Conservation (phyloP, 2,797 vertebrate genomes). For the Peromyscus eremicus region DNA sequence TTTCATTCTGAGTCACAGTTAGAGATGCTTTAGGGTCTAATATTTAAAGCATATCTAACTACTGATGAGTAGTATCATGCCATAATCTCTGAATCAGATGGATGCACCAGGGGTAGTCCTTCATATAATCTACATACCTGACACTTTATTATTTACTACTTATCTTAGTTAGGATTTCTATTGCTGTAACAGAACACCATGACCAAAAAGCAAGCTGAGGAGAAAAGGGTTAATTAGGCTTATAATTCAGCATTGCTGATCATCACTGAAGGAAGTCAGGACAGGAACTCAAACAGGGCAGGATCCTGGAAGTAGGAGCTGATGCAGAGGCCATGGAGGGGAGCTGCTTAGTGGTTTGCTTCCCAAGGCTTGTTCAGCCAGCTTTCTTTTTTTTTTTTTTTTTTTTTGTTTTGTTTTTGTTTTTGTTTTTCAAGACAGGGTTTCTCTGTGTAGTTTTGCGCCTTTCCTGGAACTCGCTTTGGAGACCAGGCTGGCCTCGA, state of each 20-base stretch:
- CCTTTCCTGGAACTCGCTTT: too few species aligned
- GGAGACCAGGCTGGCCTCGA: too few species aligned
- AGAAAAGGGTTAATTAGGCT: not conserved
- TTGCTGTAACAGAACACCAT: not conserved
- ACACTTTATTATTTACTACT: not conserved
- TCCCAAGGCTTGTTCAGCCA: not conserved
- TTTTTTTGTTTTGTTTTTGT: too few species aligned
- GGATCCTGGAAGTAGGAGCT: not conserved
- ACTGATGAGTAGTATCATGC: not conserved
- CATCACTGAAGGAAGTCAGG: not conserved
- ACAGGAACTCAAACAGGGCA: not conserved
- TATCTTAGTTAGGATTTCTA: not conserved
- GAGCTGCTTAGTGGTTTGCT: not conserved
- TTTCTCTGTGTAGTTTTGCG: too few species aligned
- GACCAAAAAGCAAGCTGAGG: not conserved
- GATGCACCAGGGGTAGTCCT: not conserved
- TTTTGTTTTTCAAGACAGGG: too few species aligned
- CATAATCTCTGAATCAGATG: constrained; percentile 4
- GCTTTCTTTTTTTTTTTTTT: too few species aligned
- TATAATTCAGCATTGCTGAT: not conserved
- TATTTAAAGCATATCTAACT: not conserved
- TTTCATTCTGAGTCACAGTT: not conserved
- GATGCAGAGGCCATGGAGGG: not conserved
- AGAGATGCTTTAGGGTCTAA: not conserved
- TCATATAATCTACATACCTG: not conserved